Base-by-base conservation (phyloP, 2,113 vertebrate species). In the Hydrolagus affinis region DNA sequence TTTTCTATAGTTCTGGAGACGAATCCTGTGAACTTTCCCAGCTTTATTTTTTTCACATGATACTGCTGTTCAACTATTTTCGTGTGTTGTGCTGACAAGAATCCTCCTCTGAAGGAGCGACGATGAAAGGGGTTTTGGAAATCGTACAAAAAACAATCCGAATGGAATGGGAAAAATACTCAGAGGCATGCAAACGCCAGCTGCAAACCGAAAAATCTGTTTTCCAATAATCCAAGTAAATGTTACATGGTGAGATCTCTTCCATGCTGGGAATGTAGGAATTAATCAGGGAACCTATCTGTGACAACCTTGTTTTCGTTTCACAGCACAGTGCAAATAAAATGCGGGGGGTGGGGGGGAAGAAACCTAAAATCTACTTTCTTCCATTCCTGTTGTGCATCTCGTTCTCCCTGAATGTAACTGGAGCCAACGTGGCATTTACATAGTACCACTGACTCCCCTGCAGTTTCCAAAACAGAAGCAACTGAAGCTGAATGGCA, bases 401-500 rank as follows among this genome's bases (percentile, higher is more conserved):
- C 17, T 62, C 14, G 78, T 83, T 66, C 60, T 30, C 15, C 8
- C 62, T 66, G 23, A 15, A 21, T 21, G 66, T 66, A 83, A 0
- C 60, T 11, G 62, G 62, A 21, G 32, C 32, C 21, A 75, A 75
- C 28, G 32, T 75, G 17, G 17, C 32, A 44, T 44, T 3, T 3
- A 44, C 73, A 30, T 19, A 75, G 73, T 56, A 75, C 66, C 66
- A 11, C 62, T 83, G 25, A 15, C 21, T 83, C 62, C 32, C 66
- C 64, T 83, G 64, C 66, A 62, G 77, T 64, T 17, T 32, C 23
- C 62, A 83, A 83, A 66, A 83, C 28, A 60, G 32, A 83, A 59
- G 62, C 62, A 83, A 28, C 73, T 21, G 73, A 57, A 75, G 73
- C 73, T 57, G 11, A 44, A n/a, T 30, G 32, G 32, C 44, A 74